phyloP scores from a whole-genome alignment of 2,113 vertebrate genomes.

The Odontesthes bonariensis region DNA sequence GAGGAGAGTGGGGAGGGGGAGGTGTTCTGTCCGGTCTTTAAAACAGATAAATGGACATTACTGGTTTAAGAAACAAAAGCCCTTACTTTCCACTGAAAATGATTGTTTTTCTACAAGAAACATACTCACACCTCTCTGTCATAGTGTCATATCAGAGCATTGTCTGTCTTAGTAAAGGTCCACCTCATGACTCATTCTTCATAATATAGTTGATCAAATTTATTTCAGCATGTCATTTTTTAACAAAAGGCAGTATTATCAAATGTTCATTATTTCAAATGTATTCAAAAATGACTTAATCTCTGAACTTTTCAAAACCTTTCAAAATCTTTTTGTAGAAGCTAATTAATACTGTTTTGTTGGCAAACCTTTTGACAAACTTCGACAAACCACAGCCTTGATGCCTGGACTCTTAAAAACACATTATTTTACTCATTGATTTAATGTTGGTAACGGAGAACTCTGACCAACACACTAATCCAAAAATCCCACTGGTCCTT shows the following conservation, averaged over 20 bases:
- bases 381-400: too few relatives aligned
- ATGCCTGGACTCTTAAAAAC: too few relatives aligned
- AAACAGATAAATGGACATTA: conserved; percentile 38
- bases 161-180: not conserved
- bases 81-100: not conserved
- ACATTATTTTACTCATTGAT: too few relatives aligned
- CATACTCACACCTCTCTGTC: not conserved
- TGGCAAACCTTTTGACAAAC: not conserved
- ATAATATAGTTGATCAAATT: too few relatives aligned
- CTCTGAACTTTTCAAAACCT: not conserved
- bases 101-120: not conserved
- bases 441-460: too few relatives aligned
- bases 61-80: not conserved
- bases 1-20: conserved; percentile 50
- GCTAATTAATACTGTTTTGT: not conserved
- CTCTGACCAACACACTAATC: too few relatives aligned
- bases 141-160: not conserved
- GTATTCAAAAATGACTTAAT: not conserved
- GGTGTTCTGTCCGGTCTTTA: conserved; percentile 58
- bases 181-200: too few relatives aligned
- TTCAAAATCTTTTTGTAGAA: not conserved
- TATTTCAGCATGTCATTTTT: too few relatives aligned
- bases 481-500: not conserved
- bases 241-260: too few relatives aligned
- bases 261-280: too few relatives aligned